Base-by-base conservation (phyloP, 1,140 invertebrate species). In the Parasteatoda tepidariorum region DNA sequence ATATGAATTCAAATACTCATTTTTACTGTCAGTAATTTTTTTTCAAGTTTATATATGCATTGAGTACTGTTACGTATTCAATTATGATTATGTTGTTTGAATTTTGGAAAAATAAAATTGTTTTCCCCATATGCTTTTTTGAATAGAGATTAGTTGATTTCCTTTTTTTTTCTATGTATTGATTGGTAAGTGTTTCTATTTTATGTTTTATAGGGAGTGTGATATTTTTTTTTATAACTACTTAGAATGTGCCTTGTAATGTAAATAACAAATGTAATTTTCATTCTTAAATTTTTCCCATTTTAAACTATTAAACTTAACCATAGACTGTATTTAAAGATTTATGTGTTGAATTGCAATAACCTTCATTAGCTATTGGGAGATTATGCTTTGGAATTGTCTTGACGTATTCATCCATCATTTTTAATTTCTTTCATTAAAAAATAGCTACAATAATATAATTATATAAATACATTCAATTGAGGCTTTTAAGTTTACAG, bases 211-310 rank as follows among this genome's bases (percentile, higher is more conserved):
- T 61, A 24, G 71, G 57, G 68, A 73, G 59, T 73, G 67, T 83
- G 68, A 31, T 31, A 82, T 82, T 28, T n/a, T 57, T 83, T 74
- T 30, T 26, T 64, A 64, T 64, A 26, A 73, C 33, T 73, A 73
- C 68, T 83, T 83, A 83, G 81, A 83, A 18, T 66, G 81, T 83
- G 81, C 81, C 81, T 83, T 83, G 81, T 83, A 41, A 64, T 83
- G 81, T 83, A 83, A 74, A 83, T 83, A 83, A 82, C 28, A 68
- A 62, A 24, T 48, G 30, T 28, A 41, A 74, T 24, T 18, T 61
- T 66, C 22, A 66, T 66, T 30, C 55, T 73, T 62, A 59, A 70
- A 59, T 68, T 82, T 82, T 22, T 82, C 64, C 55, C 24, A 78
- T 64, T 78, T 57, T 66, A 48, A 48, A 13, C 38, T 48, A 18